phyloP scores from a whole-genome alignment of 1,140 invertebrate genomes.

The Papilio aristodemus region DNA sequence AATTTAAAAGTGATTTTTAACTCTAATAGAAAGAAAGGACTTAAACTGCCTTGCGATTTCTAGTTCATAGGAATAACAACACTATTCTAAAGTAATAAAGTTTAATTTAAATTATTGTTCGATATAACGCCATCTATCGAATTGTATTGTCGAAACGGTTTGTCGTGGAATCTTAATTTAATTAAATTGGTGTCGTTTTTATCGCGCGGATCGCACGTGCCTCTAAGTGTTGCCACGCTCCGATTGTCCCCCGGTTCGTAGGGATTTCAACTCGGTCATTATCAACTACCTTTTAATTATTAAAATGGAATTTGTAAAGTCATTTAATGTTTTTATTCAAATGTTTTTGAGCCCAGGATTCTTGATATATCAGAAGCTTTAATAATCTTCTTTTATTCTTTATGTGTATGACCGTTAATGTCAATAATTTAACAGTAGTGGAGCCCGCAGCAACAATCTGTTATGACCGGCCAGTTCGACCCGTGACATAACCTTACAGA shows the following conservation, averaged over 20 bases:
- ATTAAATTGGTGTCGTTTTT: slow-evolving; percentile 69
- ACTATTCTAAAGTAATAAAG: not conserved
- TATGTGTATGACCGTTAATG: no score
- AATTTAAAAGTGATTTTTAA: slow-evolving; percentile 40
- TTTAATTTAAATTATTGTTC: not conserved
- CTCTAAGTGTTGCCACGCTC: slow-evolving; percentile 67
- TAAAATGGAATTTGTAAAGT: slow-evolving; percentile 64
- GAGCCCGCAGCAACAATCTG: no score
- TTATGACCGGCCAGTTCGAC: no score
- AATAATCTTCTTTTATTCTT: no score
- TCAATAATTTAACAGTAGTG: no score
- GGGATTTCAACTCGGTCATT: slow-evolving; percentile 52
- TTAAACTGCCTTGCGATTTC: not conserved
- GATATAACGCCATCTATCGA: slow-evolving; percentile 51
- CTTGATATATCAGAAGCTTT: slow-evolving; percentile 37
- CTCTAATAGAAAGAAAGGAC: not conserved
- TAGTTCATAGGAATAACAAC: slow-evolving; percentile 2
- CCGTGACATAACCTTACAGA: no score
- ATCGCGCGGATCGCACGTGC: slow-evolving; percentile 61
- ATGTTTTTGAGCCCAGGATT: slow-evolving; percentile 39
- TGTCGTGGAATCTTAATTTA: slow-evolving; percentile 74
- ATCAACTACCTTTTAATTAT: slow-evolving; percentile 73
- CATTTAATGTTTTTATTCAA: slow-evolving; percentile 41
- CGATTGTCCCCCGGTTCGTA: slow-evolving; percentile 42
- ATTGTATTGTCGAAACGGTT: slow-evolving; percentile 51